Conservation (phyloP, 1,140 invertebrate species). For the Ostrea edulis region DNA sequence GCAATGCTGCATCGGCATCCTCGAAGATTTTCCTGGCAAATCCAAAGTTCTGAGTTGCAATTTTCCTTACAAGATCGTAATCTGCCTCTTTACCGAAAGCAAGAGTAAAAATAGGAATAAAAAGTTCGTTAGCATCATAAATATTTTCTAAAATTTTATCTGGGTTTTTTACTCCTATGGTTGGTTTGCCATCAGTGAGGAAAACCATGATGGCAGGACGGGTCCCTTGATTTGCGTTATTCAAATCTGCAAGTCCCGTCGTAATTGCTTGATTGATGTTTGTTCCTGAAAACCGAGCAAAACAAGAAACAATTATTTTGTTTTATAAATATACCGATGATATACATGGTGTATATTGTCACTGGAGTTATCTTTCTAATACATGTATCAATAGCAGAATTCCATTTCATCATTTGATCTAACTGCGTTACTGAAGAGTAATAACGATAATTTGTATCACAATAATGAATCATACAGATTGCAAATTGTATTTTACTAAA, state of each 20-base stretch:
- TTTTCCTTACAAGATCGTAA: slow-evolving; percentile 83
- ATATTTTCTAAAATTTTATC: slow-evolving; percentile 80
- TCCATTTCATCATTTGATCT: no score
- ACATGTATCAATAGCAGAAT: no score
- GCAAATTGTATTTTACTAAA: no score
- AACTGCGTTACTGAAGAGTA: no score
- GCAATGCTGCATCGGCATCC: slow-evolving; percentile 84
- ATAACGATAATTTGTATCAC: no score
- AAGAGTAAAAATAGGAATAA: slow-evolving; percentile 82
- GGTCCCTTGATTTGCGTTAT: background rate
- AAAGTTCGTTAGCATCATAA: background rate
- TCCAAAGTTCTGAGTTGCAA: slow-evolving; percentile 84
- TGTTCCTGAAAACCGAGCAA: background rate
- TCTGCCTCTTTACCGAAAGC: slow-evolving; percentile 86
- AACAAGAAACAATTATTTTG: background rate
- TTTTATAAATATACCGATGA: no score
- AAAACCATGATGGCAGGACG: slow-evolving; percentile 84
- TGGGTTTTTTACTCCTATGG: slow-evolving; percentile 82
- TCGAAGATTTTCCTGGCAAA: slow-evolving; percentile 87
- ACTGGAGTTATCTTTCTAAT: no score
- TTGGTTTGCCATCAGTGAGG: slow-evolving; percentile 87
- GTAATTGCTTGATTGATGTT: background rate
- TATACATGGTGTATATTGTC: no score
- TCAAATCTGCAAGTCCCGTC: background rate
- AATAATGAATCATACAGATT: no score